These are phyloP conservation scores for Liopterus haemorrhoidalis DNA, from an alignment of 2,888 invertebrate genomes.

Conservation along the genomic window DNA sequence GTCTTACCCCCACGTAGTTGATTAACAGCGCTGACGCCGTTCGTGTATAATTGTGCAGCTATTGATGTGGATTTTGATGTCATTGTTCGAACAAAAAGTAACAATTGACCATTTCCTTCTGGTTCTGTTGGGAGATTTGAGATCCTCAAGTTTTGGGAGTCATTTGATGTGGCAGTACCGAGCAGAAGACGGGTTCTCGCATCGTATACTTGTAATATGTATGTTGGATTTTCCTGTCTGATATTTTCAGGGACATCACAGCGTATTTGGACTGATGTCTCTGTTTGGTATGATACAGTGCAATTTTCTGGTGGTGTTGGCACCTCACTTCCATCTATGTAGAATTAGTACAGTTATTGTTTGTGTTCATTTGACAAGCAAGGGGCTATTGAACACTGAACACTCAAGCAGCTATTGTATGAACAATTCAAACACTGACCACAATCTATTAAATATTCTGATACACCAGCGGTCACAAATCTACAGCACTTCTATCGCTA, in stretches of 20 bases:
- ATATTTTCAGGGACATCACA: conserved; percentile 45
- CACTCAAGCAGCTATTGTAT: no score
- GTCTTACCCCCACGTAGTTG: conserved; percentile 18
- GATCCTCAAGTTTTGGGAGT: conserved; percentile 47
- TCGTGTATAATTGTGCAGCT: conserved; percentile 48
- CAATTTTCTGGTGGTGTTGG: conserved; percentile 52
- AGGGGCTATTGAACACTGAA: no score
- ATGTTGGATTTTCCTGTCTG: conserved; percentile 39
- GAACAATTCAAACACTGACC: no score
- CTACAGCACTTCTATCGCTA: no score
- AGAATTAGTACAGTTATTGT: no score
- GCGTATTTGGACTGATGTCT: conserved; percentile 46
- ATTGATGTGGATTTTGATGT: conserved; percentile 50
- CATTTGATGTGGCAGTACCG: conserved; percentile 49
- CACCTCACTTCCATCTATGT: no score
- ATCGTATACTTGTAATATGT: conserved; percentile 51
- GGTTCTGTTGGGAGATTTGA: conserved; percentile 45
- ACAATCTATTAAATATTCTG: no score
- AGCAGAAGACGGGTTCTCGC: conserved; percentile 48
- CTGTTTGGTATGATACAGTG: conserved; percentile 47
- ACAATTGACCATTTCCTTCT: conserved; percentile 41
- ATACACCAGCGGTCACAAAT: no score
- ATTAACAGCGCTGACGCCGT: conserved; percentile 18
- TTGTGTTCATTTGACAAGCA: no score
- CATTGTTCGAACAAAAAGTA: conserved; percentile 49